Evolutionary conservation across 37 sponge, comb jelly and placozoan genomes (phyloP).

Genomic region (Oopsacas minuta): DNA sequence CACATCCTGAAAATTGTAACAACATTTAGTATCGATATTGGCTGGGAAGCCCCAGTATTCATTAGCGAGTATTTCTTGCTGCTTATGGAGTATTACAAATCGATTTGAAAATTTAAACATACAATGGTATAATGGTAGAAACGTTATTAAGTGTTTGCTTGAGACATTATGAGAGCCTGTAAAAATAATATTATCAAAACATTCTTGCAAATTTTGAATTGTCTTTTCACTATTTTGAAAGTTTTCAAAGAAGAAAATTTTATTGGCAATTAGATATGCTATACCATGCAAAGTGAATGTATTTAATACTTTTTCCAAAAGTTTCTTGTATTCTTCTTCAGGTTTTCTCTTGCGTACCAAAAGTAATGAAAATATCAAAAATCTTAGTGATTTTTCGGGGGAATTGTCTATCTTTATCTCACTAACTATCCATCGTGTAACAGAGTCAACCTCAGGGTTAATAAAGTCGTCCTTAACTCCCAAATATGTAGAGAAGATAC

Average conservation of each 20-base stretch:
- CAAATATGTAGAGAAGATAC: no score
- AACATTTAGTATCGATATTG: not conserved
- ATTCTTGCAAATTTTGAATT: not conserved
- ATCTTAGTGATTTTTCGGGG: not conserved
- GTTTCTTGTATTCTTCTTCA: not conserved
- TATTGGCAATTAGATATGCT: not conserved
- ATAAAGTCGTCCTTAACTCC: no score
- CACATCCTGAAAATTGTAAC: not conserved
- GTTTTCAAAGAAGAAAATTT: not conserved
- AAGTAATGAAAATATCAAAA: not conserved
- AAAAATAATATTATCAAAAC: not conserved
- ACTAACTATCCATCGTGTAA: not conserved
- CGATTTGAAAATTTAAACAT: not conserved
- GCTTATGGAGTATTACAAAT: not conserved
- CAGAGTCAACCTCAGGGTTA: not conserved
- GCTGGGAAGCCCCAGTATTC: conserved; percentile 3
- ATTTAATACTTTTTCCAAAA: not conserved
- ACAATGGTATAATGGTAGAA: not conserved
- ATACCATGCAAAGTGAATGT: not conserved
- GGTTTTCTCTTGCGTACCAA: not conserved
- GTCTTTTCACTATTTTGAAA: not conserved
- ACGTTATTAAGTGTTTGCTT: not conserved
- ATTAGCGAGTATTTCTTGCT: not conserved
- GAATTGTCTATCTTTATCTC: not conserved
- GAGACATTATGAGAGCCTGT: not conserved